Conservation (phyloP, 2,113 vertebrate genomes). For the Columba janthina region DNA sequence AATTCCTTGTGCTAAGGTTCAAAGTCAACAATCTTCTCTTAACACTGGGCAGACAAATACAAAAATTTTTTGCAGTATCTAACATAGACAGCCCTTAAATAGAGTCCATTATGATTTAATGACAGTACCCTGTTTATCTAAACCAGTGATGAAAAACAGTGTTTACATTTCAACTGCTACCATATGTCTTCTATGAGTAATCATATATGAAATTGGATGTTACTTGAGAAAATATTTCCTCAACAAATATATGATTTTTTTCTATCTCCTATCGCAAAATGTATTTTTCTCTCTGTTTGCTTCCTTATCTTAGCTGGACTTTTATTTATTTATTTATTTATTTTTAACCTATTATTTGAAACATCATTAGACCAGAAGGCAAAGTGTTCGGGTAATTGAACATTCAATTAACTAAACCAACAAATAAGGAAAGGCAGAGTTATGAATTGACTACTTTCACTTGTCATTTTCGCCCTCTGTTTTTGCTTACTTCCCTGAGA, state of each 20-base stretch:
- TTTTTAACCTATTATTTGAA: slow-evolving; percentile 1
- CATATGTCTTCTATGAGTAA: not conserved
- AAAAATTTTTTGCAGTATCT: not conserved
- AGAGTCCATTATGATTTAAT: not conserved
- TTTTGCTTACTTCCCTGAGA: not conserved
- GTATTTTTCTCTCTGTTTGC: not conserved
- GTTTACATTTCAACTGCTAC: not conserved
- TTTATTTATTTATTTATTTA: not conserved
- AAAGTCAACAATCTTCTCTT: not conserved
- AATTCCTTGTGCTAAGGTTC: not conserved
- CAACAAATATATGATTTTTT: not conserved
- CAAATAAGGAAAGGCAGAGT: not conserved
- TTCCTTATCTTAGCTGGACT: not conserved
- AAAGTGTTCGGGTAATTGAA: slow-evolving; percentile 1
- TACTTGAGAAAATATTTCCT: not conserved
- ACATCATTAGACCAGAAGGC: not conserved
- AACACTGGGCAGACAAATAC: not conserved
- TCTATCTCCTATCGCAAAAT: not conserved
- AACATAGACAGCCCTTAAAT: not conserved
- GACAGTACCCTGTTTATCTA: not conserved
- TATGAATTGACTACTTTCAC: not conserved
- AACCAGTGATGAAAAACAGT: not conserved
- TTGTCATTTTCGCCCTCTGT: not conserved
- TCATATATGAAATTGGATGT: not conserved
- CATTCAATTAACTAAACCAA: slow-evolving; percentile 38